Conservation (phyloP, 2,888 invertebrate genomes). For the Oscheius onirici region DNA sequence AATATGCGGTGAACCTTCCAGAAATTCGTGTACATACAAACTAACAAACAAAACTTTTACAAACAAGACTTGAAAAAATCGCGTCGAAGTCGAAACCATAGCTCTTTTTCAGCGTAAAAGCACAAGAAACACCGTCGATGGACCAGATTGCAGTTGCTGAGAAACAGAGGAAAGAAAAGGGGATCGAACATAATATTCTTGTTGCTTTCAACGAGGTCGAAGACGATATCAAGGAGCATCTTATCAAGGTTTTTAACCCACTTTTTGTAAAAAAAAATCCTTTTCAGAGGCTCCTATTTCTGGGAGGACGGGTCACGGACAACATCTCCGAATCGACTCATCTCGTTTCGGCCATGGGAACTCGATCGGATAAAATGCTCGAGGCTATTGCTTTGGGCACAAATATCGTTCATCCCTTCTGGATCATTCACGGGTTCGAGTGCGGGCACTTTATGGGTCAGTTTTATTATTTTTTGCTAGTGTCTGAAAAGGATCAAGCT, state of each 20-base stretch:
- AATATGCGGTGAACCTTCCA: no score
- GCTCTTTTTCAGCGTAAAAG: conserved; percentile 9
- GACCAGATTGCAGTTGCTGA: conserved; percentile 49
- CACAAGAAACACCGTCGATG: conserved; percentile 57
- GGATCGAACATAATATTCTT: conserved; percentile 1
- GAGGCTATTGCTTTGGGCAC: conserved; percentile 85
- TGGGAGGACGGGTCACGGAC: conserved; percentile 85
- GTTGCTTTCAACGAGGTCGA: conserved; percentile 48
- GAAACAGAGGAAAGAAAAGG: conserved; percentile 22
- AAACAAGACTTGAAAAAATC: no score
- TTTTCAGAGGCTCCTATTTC: conserved; percentile 77
- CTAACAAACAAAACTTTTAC: no score
- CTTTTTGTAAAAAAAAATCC: not conserved
- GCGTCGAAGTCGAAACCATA: not conserved
- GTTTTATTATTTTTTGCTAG: no score
- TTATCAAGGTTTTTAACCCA: conserved; percentile 30
- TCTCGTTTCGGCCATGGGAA: conserved; percentile 79
- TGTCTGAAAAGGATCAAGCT: no score
- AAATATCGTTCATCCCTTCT: conserved; percentile 83
- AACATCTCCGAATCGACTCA: conserved; percentile 85
- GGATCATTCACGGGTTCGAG: conserved; percentile 86
- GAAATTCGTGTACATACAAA: no score
- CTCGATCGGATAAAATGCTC: conserved; percentile 37
- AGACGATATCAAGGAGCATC: conserved; percentile 31
- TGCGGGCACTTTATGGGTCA: conserved; percentile 82